Percentiles rank a stretch among this genome's conserved stretches.
Evolutionary conservation across 2,797 vertebrate species (phyloP).

Genomic region (Pristis pectinata): DNA sequence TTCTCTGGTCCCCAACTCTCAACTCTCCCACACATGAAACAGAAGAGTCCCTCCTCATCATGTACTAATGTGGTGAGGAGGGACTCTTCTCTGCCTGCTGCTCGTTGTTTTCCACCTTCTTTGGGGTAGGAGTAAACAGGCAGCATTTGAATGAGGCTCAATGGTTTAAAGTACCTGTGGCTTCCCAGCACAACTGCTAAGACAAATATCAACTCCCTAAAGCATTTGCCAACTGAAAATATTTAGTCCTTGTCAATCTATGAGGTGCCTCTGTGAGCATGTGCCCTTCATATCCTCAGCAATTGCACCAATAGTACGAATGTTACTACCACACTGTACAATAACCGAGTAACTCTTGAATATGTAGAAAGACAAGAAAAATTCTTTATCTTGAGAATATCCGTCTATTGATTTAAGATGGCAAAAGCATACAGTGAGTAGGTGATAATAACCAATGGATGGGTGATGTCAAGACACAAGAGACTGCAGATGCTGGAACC

Average conservation of each 20-base stretch:
- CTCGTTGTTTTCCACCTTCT: no score
- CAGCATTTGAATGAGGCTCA: neutral
- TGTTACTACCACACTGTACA: neutral
- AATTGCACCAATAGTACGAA: neutral
- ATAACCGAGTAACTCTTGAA: neutral
- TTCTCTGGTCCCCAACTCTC: no score
- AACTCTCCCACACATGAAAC: neutral
- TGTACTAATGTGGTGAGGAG: neutral
- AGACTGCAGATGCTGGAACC: no score
- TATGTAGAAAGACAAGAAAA: neutral
- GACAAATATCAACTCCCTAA: neutral
- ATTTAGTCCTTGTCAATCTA: neutral
- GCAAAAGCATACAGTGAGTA: neutral
- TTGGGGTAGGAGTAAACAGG: neutral
- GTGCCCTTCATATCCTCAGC: neutral
- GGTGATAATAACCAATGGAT: neutral
- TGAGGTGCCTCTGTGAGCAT: neutral
- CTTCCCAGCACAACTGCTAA: neutral
- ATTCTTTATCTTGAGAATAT: neutral
- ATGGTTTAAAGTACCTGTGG: neutral
- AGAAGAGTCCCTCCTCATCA: no score
- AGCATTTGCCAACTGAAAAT: neutral
- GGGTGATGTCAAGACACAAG: no score
- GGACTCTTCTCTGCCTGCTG: neutral
- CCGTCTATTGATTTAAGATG: neutral